Percentiles rank a stretch among this genome's conserved stretches.
phyloP scores from a whole-genome alignment of 2,113 vertebrate genomes.

The Plestiodon gilberti region DNA sequence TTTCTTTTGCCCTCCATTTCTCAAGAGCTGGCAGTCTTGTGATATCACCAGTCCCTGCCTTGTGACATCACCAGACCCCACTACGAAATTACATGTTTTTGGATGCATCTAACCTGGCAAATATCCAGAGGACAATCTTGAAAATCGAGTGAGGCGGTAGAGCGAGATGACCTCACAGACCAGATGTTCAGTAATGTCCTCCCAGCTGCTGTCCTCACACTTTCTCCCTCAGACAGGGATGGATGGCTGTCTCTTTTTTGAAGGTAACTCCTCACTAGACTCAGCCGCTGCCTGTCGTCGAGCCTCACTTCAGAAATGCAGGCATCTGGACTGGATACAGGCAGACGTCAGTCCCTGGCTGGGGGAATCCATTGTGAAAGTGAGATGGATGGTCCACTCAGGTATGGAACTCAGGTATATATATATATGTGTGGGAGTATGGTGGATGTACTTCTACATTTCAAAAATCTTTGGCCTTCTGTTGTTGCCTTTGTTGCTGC shows the following conservation, averaged over 20 bases:
- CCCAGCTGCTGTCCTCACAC: neutral
- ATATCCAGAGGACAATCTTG: neutral
- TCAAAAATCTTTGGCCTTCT: neutral
- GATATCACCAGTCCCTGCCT: too few species aligned
- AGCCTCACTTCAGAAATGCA: neutral
- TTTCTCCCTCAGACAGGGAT: constrained; percentile 5
- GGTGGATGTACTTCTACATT: neutral
- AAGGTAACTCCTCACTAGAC: neutral
- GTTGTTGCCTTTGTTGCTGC: neutral
- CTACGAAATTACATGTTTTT: too few species aligned
- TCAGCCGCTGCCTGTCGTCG: neutral
- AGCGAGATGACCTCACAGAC: neutral
- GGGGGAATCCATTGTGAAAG: neutral
- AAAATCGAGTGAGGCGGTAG: neutral
- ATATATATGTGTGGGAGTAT: neutral
- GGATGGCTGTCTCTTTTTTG: neutral
- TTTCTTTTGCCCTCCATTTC: too few species aligned
- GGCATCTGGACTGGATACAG: neutral
- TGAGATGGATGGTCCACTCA: neutral
- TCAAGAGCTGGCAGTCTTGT: too few species aligned
- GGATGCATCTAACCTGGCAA: too few species aligned
- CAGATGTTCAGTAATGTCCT: neutral
- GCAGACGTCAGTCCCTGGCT: neutral
- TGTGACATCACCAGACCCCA: too few species aligned
- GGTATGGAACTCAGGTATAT: constrained; percentile 5